A percentile compares a stretch with the other conserved stretches of the same genome.
These are phyloP conservation scores for Pegoplata infirma DNA, from an alignment of 2,888 invertebrate species.

Conservation along the genomic window DNA sequence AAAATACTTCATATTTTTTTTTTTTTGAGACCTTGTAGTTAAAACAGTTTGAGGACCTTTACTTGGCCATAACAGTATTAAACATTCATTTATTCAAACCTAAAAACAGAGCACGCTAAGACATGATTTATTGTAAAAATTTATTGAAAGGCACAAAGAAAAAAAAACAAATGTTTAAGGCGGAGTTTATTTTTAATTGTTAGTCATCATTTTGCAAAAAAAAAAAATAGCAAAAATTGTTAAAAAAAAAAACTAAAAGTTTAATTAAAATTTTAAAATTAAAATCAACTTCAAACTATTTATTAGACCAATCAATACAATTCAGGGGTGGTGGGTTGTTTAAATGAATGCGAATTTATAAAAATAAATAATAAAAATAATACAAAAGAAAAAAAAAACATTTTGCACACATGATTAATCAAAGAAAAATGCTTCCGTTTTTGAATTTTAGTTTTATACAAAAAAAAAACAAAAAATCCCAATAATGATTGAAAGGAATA, in stretches of 20 bases:
- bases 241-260: slow-evolving; percentile 16
- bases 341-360: background rate
- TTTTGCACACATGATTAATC: slow-evolving; percentile 53
- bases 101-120: slow-evolving; percentile 30
- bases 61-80: background rate
- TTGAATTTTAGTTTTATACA: slow-evolving; percentile 23
- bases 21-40: background rate
- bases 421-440: slow-evolving; percentile 48
- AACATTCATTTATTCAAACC: slow-evolving; percentile 11
- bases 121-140: slow-evolving; percentile 47
- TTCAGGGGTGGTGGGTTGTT: background rate
- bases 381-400: background rate
- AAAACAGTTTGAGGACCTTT: background rate
- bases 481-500: slow-evolving; percentile 27
- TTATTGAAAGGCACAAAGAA: slow-evolving; percentile 27
- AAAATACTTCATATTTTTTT: no score
- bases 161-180: slow-evolving; percentile 27
- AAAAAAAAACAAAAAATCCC: slow-evolving; percentile 12
- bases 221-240: slow-evolving; percentile 6
- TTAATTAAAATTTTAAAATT: slow-evolving; percentile 37
- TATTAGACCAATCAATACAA: background rate
- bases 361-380: background rate
- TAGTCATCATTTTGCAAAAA: slow-evolving; percentile 14
- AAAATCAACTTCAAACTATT: slow-evolving; percentile 10
- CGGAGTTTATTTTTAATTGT: slow-evolving; percentile 29